Evolutionary conservation across 2,888 invertebrate genomes (phyloP), one percentile per base, ranked within the genome.

Genomic region (Drosophila nr. medialis): DNA sequence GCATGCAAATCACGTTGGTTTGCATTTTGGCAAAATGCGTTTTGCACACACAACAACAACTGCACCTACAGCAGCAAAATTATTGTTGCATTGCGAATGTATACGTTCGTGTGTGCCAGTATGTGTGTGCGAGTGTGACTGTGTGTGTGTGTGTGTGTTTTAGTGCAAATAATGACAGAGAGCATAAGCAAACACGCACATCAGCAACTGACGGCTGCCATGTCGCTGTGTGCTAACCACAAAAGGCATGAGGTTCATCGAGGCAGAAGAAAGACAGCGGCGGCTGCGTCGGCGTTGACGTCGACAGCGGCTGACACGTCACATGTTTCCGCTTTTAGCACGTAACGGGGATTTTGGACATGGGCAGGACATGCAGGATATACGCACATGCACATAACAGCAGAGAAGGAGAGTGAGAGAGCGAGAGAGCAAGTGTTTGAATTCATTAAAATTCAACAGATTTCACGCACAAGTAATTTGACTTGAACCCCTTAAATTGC

Each of bases 11-110:
- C 90, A 86, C 85, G 85, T 89, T 77, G 68, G 74, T 75, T 85
- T 87, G 90, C 89, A 87, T 87, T 90, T 90, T 81, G 89, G 69
- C 83, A 89, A 89, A 90, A 88, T 85, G 88, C 88, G 80, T 90
- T 89, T 89, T 87, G 76, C 88, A 85, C 83, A 81, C 68, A 77
- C 77, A 76, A 61, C 75, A 66, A 64, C 72, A 77, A 80, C 66
- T 74, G 64, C 68, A 67, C 27, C 40, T 59, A 50, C 70, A 38
- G 30, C 56, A 53, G 15, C 56, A 55, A 56, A 62, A 49, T 59
- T 62, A 38, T 65, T 61, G 60, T 27, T 62, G 48, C 40, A 49
- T 45, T 75, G 76, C 48, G 64, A 49, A 49, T 24, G 51, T 45
- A 40, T 42, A 30, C 32, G 59, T 42, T 38, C 45, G 18, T 45